phyloP scores from a whole-genome alignment of 2,888 invertebrate genomes.

The Dolichopus griseipennis region DNA sequence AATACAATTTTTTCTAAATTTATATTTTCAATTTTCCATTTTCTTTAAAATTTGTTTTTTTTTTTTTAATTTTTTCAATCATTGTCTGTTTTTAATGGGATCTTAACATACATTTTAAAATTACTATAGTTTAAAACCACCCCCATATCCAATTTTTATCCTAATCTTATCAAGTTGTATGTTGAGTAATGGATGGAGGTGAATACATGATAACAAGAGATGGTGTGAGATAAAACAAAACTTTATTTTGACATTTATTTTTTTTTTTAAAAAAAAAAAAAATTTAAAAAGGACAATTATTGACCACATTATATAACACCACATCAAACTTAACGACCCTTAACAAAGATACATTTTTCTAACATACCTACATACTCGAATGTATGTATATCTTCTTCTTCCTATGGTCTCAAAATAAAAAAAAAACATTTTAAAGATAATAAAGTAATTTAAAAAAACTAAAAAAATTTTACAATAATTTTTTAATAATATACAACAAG shows the following conservation, averaged over 20 bases:
- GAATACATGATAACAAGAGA: too few relatives aligned
- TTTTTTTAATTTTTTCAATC: neutral
- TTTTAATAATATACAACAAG: neutral
- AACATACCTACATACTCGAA: neutral
- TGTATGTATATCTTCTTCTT: too few relatives aligned
- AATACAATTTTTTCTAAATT: neutral
- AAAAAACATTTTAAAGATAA: neutral
- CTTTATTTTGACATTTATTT: too few relatives aligned
- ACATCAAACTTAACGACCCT: neutral
- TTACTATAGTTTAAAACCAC: too few relatives aligned
- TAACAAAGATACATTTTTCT: neutral
- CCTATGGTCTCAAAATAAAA: too few relatives aligned
- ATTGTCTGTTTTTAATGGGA: neutral
- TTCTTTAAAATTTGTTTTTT: too few relatives aligned
- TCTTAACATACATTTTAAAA: neutral
- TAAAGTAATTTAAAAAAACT: neutral
- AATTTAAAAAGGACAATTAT: neutral
- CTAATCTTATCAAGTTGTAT: too few relatives aligned
- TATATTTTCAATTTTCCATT: too few relatives aligned
- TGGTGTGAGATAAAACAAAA: too few relatives aligned
- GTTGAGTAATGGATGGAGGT: too few relatives aligned
- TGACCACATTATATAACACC: neutral
- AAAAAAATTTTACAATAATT: neutral
- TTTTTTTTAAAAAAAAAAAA: neutral
- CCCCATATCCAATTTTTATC: too few relatives aligned